Percentiles rank a stretch among this genome's conserved stretches.
phyloP scores from a whole-genome alignment of 2,113 vertebrate species.

The Nicator chloris region DNA sequence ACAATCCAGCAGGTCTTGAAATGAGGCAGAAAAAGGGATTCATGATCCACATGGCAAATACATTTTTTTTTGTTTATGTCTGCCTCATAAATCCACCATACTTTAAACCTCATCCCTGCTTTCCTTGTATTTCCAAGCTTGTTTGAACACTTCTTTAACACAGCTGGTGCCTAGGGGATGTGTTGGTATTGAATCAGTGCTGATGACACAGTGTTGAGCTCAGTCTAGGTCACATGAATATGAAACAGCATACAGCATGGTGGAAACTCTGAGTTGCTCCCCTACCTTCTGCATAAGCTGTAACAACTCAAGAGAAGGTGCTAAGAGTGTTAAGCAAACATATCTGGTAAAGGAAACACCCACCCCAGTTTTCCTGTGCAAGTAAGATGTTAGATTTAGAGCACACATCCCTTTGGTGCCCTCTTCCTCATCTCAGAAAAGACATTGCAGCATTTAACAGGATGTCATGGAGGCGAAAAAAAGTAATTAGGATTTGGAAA shows the following conservation, averaged over 20 bases:
- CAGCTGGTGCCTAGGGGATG: neutral
- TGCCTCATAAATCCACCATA: neutral
- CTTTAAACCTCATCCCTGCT: neutral
- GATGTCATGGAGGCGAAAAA: neutral
- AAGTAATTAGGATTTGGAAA: neutral
- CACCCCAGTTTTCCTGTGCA: neutral
- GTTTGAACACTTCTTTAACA: neutral
- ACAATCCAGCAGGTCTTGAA: neutral
- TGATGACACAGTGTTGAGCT: neutral
- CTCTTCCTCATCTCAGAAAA: neutral
- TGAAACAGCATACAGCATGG: neutral
- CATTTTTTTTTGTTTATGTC: neutral
- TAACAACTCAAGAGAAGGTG: neutral
- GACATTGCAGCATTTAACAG: neutral
- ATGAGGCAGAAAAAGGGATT: neutral
- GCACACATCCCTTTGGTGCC: neutral
- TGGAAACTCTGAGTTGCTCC: neutral
- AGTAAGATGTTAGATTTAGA: neutral
- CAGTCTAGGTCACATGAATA: neutral
- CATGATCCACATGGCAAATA: neutral
- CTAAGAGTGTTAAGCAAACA: neutral
- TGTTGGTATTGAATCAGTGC: neutral
- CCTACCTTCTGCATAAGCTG: neutral
- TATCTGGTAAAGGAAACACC: neutral
- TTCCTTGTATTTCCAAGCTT: neutral